Conservation (phyloP, 23 tunicate species). For the Ciona savignyi region DNA sequence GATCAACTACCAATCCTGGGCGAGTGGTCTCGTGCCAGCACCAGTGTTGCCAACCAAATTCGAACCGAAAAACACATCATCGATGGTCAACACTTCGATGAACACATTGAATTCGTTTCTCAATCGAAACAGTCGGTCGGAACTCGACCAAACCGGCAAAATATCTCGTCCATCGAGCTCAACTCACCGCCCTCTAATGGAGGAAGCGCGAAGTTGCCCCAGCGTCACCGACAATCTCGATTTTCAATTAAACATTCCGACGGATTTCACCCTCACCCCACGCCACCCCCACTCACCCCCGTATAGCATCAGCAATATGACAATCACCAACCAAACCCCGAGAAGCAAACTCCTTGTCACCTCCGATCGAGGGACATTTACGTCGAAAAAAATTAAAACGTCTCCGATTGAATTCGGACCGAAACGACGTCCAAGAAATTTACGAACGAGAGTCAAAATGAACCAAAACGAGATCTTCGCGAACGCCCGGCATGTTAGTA, state of each 20-base stretch:
- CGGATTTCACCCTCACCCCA: background rate
- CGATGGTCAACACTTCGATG: background rate
- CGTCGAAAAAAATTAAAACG: conserved; percentile 14
- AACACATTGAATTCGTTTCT: background rate
- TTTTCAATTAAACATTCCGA: background rate
- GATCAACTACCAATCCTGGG: conserved; percentile 20
- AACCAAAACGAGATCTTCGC: background rate
- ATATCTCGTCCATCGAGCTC: background rate
- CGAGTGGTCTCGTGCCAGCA: background rate
- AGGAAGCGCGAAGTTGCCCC: conserved; percentile 15
- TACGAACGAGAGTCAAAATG: background rate
- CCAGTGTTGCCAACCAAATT: background rate
- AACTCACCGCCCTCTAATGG: background rate
- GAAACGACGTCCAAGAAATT: conserved; percentile 2
- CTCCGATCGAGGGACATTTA: conserved; percentile 16
- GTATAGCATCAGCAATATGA: conserved; percentile 6
- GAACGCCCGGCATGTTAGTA: conserved; percentile 18
- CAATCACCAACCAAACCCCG: conserved; percentile 38
- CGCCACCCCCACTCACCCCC: background rate
- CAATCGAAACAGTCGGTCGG: background rate
- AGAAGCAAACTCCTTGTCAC: conserved; percentile 32
- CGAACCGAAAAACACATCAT: background rate
- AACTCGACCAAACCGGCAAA: background rate
- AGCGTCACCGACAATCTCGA: conserved; percentile 1
- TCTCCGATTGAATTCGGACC: background rate